Base-by-base conservation (phyloP, 2,888 invertebrate species). In the Ophraella communa region DNA sequence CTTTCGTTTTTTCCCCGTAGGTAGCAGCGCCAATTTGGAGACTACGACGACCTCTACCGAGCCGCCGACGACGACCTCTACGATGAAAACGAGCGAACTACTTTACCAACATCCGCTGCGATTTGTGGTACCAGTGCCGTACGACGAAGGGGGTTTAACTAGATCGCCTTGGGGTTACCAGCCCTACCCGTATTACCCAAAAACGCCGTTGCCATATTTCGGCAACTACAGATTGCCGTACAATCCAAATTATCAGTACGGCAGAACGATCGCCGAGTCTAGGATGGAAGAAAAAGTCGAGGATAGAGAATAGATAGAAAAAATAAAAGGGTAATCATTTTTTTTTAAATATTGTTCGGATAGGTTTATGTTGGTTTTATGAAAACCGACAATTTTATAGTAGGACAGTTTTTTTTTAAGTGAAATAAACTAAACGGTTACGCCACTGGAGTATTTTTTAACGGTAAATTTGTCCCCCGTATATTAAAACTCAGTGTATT, bases 101-200 rank as follows among this genome's bases (percentile, higher is more conserved):
- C 35, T 75, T 14, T 78, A 77, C 47, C 66, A 68, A 7, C 75
- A 78, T 61, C 78, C 80, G 71, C 64, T 81, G 61, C 78, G 77
- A 69, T 81, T 82, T 67, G 78, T 83, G 3, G 73, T 82, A 52
- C 82, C 81, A 8, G 74, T 81, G 24, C 78, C 78, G 2, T 77
- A 76, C 59, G 73, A 70, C 7, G 68, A 69, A 45, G 39, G n/a
- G n/a, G n/a, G 54, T 18, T 44, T 59, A 14, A 44, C 4, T 44
- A 58, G 60, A 14, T 61, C 33, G 20, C 30, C 64, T 4, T 62
- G 70, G 3, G 68, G 70, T 45, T 72, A 73, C 54, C 69, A 76
- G 57, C 78, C 78, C 1, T 77, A 76, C 54, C 79, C 78, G 8
- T 81, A 81, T 65, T 79, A 79, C 61, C 80, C 79, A 4, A 78